These are phyloP conservation scores for Trisateles emortualis DNA, from an alignment of 2,888 invertebrate species.

Conservation along the genomic window DNA sequence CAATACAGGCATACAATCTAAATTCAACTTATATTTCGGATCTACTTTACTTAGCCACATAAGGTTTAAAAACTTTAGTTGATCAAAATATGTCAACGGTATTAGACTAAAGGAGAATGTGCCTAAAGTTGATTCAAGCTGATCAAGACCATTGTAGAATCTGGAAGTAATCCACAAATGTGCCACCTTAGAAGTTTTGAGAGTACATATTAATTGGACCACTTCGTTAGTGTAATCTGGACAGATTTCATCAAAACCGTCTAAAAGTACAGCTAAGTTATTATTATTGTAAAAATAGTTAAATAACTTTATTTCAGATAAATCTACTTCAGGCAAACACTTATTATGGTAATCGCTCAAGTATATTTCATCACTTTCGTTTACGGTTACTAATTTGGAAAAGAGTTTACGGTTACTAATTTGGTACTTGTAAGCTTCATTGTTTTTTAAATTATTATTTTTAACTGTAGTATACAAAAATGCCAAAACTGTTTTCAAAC, in stretches of 20 bases:
- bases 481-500: conserved; percentile 13
- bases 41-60: conserved; percentile 17
- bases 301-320: conserved; percentile 31
- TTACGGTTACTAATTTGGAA: not conserved
- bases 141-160: conserved; percentile 28
- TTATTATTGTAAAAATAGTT: conserved; percentile 32
- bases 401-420: not conserved
- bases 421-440: too few species aligned
- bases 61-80: conserved; percentile 27
- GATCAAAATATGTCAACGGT: conserved; percentile 23
- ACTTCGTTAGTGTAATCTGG: conserved; percentile 36
- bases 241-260: conserved; percentile 49
- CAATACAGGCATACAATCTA: too few species aligned
- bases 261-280: conserved; percentile 29
- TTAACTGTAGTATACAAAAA: conserved; percentile 19
- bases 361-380: conserved; percentile 8
- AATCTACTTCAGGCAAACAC: conserved; percentile 2
- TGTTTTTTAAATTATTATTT: conserved; percentile 2
- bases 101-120: conserved; percentile 36
- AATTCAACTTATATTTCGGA: not conserved
- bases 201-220: conserved; percentile 25
- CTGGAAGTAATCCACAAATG: conserved; percentile 44
- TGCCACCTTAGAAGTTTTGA: conserved; percentile 24
- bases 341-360: conserved; percentile 2
- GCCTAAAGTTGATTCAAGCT: conserved; percentile 36